Base-by-base conservation (phyloP, 2,113 vertebrate genomes). In the Cercopithecus mona region DNA sequence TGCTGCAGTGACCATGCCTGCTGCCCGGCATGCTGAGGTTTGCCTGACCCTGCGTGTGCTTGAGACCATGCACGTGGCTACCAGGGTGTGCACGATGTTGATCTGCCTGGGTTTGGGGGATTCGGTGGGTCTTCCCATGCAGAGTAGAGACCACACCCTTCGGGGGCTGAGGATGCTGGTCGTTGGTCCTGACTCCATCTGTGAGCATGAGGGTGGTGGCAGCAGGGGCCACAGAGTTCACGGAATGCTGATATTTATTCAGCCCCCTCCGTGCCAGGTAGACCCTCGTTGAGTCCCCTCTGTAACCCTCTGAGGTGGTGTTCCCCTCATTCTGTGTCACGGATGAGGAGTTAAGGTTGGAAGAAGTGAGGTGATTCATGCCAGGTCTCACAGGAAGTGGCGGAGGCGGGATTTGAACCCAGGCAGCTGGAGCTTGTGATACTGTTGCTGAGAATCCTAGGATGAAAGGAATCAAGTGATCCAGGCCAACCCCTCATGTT, bases 11-110 rank as follows among this genome's bases (percentile, higher is more conserved):
- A 79, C 81, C 22, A 9, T 6, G 0, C 89, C 85, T 78, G 86
- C 89, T 94, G 89, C 94, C 94, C 66, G 75, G 96, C 92, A 82
- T 96, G 96, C 64, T 82, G 45, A 80, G 85, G 73, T 68, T 86
- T 40, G 5, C 64, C 82, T 52, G 90, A 72, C 66, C 48, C 66
- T 66, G 68, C 0, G 7, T 78, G 70, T 93, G 70, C 90, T 43
- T 17, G 88, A 57, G 79, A 78, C 93, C 30, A 6, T 91, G 93
- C 93, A 83, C 1, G 38, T 17, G 17, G 95, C 66, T 6, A 18
- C 72, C 61, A 20, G 80, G 30, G 13, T 82, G 52, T 95, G 93
- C 86, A 59, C 78, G 85, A 38, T 70, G 30, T 70, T 76, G 55
- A 10, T 52, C 68, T 85, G 30, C 57, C 40, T 70, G n/a, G 66